Base-by-base conservation (phyloP, 2,797 vertebrate genomes). In the Manis crassicaudata region DNA sequence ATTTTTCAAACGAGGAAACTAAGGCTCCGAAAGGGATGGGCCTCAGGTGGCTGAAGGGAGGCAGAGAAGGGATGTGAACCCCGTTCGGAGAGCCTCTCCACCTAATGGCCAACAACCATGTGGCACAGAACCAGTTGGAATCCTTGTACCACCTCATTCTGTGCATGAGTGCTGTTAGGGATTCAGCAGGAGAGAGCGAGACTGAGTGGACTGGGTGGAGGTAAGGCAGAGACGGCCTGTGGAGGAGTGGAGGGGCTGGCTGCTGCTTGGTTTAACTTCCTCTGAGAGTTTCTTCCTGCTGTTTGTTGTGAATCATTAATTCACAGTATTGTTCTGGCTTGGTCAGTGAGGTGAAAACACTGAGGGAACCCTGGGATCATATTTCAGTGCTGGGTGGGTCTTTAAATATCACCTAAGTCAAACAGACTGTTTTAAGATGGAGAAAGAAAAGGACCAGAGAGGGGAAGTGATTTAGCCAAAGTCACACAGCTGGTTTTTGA, bases 371-470 rank as follows among this genome's bases (percentile, higher is more conserved):
- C 60, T 67, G 37, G 27, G 16, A 11, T n/a, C 5, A 4, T 73
- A 35, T 43, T 56, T 63, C 40, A 77, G 63, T 65, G 54, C 72
- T 58, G 56, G 12, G 7, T 58, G 16, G 37, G 46, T 10, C 65
- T 80, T 46, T 14, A 32, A 11, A 35, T 25, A 20, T 5, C 63
- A 50, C 43, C 23, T 40, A 16, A 7, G 90, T 93, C 27, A 92
- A 37, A 92, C n/a, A 79, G 40, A 81, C 46, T 82, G 29, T 86
- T 82, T 89, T 83, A 80, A 37, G 79, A 72, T 88, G 52, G 67
- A 93, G 72, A 65, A 37, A 72, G 88, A 62, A 72, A 72, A 80
- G 68, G 27, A 27, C 14, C n/a, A 80, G 90, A 80, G 54, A 65
- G 37, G 37, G 35, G 35, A 77, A 77, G n/a, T 3, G 14, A 88